Conservation (phyloP, 2,888 invertebrate genomes). For the Himalopsyche anomala region DNA sequence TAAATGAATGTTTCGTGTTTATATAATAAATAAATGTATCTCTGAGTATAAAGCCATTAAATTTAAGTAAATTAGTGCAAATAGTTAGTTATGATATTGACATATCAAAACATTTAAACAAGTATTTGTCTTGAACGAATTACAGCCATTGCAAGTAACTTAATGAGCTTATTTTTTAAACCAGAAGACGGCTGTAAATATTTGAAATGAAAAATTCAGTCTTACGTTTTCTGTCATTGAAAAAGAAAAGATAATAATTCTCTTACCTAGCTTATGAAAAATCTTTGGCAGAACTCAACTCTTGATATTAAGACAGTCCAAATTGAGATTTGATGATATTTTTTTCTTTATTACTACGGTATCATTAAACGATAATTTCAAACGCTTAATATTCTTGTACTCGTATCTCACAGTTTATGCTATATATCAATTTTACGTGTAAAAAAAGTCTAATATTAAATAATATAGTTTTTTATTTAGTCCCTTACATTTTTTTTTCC, state of each 20-base stretch:
- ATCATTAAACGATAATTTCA: no score
- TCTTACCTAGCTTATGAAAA: background rate
- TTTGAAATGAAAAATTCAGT: conserved; percentile 53
- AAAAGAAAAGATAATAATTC: background rate
- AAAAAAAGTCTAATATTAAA: no score
- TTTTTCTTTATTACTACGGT: background rate
- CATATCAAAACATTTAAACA: background rate
- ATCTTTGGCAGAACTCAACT: background rate
- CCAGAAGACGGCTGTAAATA: background rate
- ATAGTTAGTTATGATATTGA: background rate
- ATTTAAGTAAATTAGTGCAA: no score
- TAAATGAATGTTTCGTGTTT: no score
- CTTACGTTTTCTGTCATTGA: background rate
- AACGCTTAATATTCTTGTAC: no score
- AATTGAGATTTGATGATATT: background rate
- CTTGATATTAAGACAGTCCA: background rate
- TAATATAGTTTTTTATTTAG: no score
- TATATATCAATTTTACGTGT: no score
- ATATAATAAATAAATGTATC: no score
- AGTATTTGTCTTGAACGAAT: conserved; percentile 28
- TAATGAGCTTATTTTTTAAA: conserved; percentile 57
- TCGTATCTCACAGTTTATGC: no score
- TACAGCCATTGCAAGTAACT: conserved; percentile 52
- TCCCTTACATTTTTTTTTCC: no score
- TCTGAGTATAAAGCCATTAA: no score